These are phyloP conservation scores for Muricea muricata DNA, from an alignment of 92 coral and sea anemone species.

Conservation along the genomic window DNA sequence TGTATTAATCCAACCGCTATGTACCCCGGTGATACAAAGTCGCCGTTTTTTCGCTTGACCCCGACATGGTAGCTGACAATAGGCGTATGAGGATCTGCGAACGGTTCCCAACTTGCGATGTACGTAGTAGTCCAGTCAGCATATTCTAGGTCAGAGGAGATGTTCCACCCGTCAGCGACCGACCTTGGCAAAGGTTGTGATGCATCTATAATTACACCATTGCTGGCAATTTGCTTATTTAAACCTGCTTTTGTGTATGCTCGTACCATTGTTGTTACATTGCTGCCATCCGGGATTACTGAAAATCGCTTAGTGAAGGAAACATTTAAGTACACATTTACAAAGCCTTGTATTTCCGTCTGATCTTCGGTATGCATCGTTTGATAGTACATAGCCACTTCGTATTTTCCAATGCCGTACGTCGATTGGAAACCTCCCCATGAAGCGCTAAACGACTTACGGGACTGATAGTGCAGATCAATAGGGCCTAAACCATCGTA, in stretches of 20 bases:
- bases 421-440: conserved; percentile 93
- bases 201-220: conserved; percentile 81
- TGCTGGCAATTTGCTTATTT: conserved; percentile 75
- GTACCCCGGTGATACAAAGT: not conserved
- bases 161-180: conserved; percentile 59
- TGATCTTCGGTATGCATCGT: conserved; percentile 42
- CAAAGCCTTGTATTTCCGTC: conserved; percentile 10
- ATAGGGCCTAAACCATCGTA: conserved; percentile 82
- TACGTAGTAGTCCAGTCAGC: conserved; percentile 84
- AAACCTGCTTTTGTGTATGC: conserved; percentile 92
- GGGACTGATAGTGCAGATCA: conserved; percentile 82
- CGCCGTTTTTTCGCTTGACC: conserved; percentile 2
- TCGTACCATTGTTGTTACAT: conserved; percentile 64
- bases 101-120: conserved; percentile 79
- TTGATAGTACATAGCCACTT: conserved; percentile 76
- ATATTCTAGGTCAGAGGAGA: conserved; percentile 56
- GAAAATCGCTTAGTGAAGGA: conserved; percentile 66
- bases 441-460: conserved; percentile 74
- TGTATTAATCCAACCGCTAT: not conserved
- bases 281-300: conserved; percentile 73
- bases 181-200: conserved; percentile 75
- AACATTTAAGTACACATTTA: conserved; percentile 67
- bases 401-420: conserved; percentile 80
- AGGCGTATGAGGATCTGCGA: conserved; percentile 78
- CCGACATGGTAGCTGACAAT: conserved; percentile 75